Evolutionary conservation across 64 coral and sea anemone genomes (phyloP).

Genomic region (Dendrophyllia cribrosa): DNA sequence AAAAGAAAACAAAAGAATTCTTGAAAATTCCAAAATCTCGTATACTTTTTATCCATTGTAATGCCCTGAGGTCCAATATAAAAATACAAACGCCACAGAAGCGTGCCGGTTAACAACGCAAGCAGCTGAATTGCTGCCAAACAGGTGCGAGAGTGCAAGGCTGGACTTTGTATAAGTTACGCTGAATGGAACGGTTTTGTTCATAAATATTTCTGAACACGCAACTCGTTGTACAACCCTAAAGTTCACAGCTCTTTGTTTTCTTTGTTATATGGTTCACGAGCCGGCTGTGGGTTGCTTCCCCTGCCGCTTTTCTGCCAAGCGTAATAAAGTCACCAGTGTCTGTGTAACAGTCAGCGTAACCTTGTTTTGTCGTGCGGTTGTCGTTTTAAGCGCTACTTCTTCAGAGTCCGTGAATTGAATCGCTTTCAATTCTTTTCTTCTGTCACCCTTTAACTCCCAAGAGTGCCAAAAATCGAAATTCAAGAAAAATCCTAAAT

Average conservation of each 20-base stretch:
- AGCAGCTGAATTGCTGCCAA: not conserved
- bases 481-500: too few relatives aligned
- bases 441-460: too few relatives aligned
- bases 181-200: not conserved
- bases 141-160: not conserved
- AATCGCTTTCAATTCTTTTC: too few relatives aligned
- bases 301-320: not conserved
- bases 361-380: slow-evolving; percentile 18
- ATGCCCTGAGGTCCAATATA: not conserved
- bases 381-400: not conserved
- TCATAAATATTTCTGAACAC: not conserved
- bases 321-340: not conserved
- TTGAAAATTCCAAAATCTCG: not conserved
- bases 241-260: not conserved
- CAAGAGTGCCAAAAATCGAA: too few relatives aligned
- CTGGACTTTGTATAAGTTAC: not conserved
- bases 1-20: slow-evolving; percentile 8
- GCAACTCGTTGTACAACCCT: not conserved
- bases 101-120: slow-evolving; percentile 8
- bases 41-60: not conserved
- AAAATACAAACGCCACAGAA: not conserved
- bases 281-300: not conserved
- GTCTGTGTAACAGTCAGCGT: not conserved
- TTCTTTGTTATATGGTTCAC: not conserved
- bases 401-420: too few relatives aligned